Evolutionary conservation across 2,888 invertebrate species (phyloP).

Genomic region (Kryphioiulus occultus): DNA sequence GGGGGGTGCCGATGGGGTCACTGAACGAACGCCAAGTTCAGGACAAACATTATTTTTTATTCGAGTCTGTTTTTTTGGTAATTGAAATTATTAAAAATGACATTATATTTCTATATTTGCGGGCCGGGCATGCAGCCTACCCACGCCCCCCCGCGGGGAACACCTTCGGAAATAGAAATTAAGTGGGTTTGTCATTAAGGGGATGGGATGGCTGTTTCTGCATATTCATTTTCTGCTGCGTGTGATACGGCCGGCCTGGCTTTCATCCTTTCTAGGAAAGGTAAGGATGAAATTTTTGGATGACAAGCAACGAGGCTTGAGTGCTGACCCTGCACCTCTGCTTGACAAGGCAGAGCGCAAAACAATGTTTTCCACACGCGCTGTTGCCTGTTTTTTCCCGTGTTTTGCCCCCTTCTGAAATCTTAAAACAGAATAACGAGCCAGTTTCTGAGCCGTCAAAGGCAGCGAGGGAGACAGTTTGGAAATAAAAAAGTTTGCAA

Average conservation of each 20-base stretch:
- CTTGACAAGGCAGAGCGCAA: conserved; percentile 12
- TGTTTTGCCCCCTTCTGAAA: conserved; percentile 14
- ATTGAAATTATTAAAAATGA: conserved; percentile 26
- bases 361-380: conserved; percentile 35
- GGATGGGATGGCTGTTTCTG: background rate
- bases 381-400: background rate
- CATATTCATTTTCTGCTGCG: conserved; percentile 6
- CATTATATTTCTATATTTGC: conserved; percentile 24
- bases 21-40: conserved; percentile 1
- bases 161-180: conserved; percentile 1
- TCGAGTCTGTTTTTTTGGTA: background rate
- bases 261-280: background rate
- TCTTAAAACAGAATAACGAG: background rate
- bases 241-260: background rate
- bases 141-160: conserved; percentile 1
- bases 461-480: background rate
- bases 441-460: background rate
- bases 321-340: conserved; percentile 30
- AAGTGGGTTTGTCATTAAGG: conserved; percentile 31
- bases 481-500: background rate
- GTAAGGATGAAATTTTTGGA: conserved; percentile 26
- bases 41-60: background rate
- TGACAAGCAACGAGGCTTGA: conserved; percentile 31
- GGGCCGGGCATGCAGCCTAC: background rate
- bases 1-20: background rate